These are phyloP conservation scores for Diplodus puntazzo DNA, from an alignment of 2,797 vertebrate species.

Conservation along the genomic window DNA sequence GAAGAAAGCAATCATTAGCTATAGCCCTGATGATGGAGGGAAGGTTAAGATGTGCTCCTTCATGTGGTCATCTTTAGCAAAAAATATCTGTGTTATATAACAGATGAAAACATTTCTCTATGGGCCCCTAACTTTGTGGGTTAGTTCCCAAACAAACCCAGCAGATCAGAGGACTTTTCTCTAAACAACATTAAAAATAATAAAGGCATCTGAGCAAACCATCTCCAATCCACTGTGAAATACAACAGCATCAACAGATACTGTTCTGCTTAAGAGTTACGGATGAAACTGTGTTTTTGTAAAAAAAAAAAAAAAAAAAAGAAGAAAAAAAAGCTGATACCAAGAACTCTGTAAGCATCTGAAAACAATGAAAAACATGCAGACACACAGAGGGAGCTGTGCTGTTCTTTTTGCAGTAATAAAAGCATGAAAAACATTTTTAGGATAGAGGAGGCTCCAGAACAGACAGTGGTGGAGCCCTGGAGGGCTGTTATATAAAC, in stretches of 20 bases:
- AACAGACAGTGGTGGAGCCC: slow-evolving; percentile 37
- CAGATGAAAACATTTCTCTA: not conserved
- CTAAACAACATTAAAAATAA: slow-evolving; percentile 11
- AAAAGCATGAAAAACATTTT: slow-evolving; percentile 68
- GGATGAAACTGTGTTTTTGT: slow-evolving; percentile 11
- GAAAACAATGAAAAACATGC: slow-evolving; percentile 21
- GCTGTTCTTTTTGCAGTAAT: slow-evolving; percentile 38
- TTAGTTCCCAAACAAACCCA: slow-evolving; percentile 4
- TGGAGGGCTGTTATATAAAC: slow-evolving; percentile 55
- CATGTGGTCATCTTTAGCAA: not conserved
- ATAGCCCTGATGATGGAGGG: not conserved
- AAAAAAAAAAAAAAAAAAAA: not conserved
- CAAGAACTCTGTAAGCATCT: slow-evolving; percentile 10
- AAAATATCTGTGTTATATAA: not conserved
- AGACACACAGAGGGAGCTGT: slow-evolving; percentile 1
- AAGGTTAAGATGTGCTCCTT: not conserved
- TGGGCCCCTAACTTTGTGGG: not conserved
- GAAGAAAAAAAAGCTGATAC: not conserved
- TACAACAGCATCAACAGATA: slow-evolving; percentile 7
- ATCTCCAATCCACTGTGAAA: slow-evolving; percentile 2
- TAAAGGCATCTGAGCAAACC: not conserved
- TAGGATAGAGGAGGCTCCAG: slow-evolving; percentile 39
- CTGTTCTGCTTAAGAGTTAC: not conserved
- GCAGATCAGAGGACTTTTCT: not conserved
- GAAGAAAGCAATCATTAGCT: too few relatives aligned